phyloP scores from a whole-genome alignment of 2,113 vertebrate species.

The Hucho hucho region DNA sequence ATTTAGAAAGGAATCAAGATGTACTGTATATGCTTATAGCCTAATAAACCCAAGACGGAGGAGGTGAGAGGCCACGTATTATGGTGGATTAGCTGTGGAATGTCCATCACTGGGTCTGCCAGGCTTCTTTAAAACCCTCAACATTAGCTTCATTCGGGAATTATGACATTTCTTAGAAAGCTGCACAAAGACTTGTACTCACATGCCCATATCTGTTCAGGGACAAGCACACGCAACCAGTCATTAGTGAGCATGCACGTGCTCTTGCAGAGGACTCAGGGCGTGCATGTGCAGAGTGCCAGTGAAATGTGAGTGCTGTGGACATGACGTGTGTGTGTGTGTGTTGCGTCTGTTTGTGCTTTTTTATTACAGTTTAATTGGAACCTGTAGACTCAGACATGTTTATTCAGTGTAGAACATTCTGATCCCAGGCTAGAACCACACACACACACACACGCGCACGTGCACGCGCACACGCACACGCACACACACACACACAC shows the following conservation, averaged over 20 bases:
- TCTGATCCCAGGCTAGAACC: slow-evolving; percentile 61
- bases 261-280: too few relatives aligned
- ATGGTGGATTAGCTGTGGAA: slow-evolving; percentile 10
- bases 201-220: background rate
- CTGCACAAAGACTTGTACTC: background rate
- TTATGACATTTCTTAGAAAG: slow-evolving; percentile 29
- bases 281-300: slow-evolving; percentile 33
- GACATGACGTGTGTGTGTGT: slow-evolving; percentile 47
- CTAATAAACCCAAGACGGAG: background rate
- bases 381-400: slow-evolving; percentile 67
- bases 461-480: slow-evolving; percentile 16
- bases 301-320: slow-evolving; percentile 37
- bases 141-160: slow-evolving; percentile 28
- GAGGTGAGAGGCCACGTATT: background rate
- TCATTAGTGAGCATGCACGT: background rate
- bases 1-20: slow-evolving; percentile 1
- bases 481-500: background rate
- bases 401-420: slow-evolving; percentile 66
- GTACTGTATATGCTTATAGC: background rate
- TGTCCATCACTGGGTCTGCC: slow-evolving; percentile 16
- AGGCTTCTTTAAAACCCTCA: slow-evolving; percentile 24
- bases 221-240: background rate
- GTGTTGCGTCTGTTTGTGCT: slow-evolving; percentile 60
- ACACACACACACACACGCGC: slow-evolving; percentile 51
- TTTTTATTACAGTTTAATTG: slow-evolving; percentile 73